Evolutionary conservation across 2,797 vertebrate species (phyloP).

Genomic region (Cephalopachus bancanus): DNA sequence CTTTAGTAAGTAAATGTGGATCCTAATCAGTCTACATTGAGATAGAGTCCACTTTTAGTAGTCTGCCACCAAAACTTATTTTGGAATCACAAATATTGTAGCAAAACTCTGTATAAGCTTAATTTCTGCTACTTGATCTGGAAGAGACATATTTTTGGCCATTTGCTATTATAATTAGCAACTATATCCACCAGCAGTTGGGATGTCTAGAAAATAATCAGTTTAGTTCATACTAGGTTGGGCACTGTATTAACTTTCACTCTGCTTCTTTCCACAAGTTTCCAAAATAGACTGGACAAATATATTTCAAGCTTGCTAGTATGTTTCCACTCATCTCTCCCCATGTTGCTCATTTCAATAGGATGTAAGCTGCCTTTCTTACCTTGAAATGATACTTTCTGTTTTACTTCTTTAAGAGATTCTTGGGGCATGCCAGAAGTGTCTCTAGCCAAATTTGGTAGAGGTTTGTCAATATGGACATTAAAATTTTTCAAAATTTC

Average conservation of each 20-base stretch:
- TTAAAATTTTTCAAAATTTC: not conserved
- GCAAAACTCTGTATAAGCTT: not conserved
- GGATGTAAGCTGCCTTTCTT: not conserved
- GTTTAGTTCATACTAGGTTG: not conserved
- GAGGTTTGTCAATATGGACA: not conserved
- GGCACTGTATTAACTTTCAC: slow-evolving; percentile 1
- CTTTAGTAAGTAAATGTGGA: not conserved
- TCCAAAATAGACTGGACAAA: not conserved
- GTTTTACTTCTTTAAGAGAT: not conserved
- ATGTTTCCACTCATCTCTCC: not conserved
- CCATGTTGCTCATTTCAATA: not conserved
- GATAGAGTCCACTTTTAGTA: not conserved
- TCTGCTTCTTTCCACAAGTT: not conserved
- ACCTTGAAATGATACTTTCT: not conserved
- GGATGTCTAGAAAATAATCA: not conserved
- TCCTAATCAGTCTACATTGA: not conserved
- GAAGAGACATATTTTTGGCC: not conserved
- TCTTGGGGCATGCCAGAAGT: not conserved
- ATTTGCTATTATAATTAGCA: slow-evolving; percentile 52
- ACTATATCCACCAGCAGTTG: not conserved
- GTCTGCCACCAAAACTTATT: not conserved
- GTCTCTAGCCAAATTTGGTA: not conserved
- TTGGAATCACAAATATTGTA: not conserved
- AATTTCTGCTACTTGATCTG: not conserved
- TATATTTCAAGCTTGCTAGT: not conserved